These are phyloP conservation scores for Nestor notabilis DNA, from an alignment of 2,113 vertebrate species.

Conservation along the genomic window DNA sequence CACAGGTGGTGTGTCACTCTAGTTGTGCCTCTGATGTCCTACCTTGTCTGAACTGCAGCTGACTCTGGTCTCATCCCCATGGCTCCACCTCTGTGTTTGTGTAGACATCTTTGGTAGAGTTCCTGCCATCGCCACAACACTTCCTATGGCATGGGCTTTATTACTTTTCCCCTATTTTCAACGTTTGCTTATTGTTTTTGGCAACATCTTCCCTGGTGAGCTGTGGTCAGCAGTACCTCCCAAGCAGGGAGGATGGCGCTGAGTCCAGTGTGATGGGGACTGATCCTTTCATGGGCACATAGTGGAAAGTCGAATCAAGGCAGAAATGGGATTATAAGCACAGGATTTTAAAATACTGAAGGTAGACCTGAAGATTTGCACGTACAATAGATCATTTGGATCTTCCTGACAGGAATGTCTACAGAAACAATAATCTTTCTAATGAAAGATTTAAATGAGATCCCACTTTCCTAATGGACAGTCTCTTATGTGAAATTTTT, in stretches of 20 bases:
- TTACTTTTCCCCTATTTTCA: not conserved
- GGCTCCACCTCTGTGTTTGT: not conserved
- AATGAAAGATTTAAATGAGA: not conserved
- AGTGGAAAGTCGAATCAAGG: not conserved
- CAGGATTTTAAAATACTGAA: not conserved
- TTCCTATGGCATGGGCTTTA: not conserved
- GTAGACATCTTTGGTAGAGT: not conserved
- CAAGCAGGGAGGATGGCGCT: not conserved
- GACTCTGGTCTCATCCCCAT: not conserved
- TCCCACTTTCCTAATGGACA: not conserved
- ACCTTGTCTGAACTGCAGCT: not conserved
- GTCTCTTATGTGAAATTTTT: not conserved
- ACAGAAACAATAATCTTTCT: not conserved
- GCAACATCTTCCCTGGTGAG: not conserved
- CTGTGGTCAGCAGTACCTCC: not conserved
- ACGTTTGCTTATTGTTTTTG: not conserved
- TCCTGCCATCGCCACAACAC: not conserved
- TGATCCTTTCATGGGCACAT: fast-evolving
- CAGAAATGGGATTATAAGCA: not conserved
- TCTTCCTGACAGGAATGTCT: not conserved
- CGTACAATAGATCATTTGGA: not conserved
- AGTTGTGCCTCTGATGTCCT: not conserved
- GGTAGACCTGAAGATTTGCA: not conserved
- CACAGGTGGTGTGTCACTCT: not conserved
- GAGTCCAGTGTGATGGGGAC: not conserved